Evolutionary conservation across 2,888 invertebrate genomes (phyloP), one percentile per base, ranked within the genome.

Genomic region (Tachina grossa): DNA sequence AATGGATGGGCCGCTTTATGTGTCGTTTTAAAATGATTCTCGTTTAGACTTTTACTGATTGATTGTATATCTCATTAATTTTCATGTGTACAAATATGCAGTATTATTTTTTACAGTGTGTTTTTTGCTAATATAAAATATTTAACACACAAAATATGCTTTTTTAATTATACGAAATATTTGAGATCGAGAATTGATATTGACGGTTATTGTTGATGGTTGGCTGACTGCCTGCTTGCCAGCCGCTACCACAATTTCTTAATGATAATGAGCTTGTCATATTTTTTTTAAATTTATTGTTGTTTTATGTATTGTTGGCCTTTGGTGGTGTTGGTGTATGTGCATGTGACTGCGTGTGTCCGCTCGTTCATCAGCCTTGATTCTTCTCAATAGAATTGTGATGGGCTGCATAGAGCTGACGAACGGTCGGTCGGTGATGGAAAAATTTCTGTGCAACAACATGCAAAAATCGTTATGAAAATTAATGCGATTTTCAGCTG

Each of bases 181-280:
- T 31, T 81, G 31, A 39, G 63, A 78, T 82, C 75, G 47, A 61
- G 57, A 55, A 39, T 59, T 79, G 76, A 83, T 83, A 82, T 82
- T 85, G 79, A 85, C 80, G 83, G 72, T 83, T 68, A 75, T 81
- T 75, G 75, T 53, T 71, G 45, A 13, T 55, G 61, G 43, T 57
- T 77, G 76, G 55, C 79, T 72, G 71, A 19, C 69, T 61, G 71
- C 14, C 71, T 72, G 79, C 51, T n/a, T 72, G 57, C 43, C 31
- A 59, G 57, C 41, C 11, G 53, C 68, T 72, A 63, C 65, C 61
- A 68, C 55, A 65, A 49, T 71, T 82, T 71, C 78, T 85, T 71
- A 66, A 83, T 66, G 83, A 76, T 85, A 85, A 85, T 83, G 85
- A 85, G 79, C 61, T 76, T 83, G 79, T 85, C 83, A 83, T 78